A percentile compares a stretch with the other conserved stretches of the same genome.
phyloP scores from a whole-genome alignment of 2,797 vertebrate species.

The Danionella dracula region DNA sequence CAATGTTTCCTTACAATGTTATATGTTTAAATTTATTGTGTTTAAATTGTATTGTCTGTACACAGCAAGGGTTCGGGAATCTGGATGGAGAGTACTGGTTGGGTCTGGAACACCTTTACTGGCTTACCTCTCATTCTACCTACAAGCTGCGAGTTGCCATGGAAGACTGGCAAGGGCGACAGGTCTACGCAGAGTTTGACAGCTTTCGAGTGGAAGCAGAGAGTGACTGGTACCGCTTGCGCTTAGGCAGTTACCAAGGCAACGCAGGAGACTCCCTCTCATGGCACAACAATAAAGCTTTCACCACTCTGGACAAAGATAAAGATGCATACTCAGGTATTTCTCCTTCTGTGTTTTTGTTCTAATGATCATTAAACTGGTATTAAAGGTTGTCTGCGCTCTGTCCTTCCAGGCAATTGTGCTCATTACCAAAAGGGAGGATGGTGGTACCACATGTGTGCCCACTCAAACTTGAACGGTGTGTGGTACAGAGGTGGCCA shows the following conservation, averaged over 20 bases:
- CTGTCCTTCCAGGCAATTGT: conserved; percentile 76
- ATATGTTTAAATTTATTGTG: too few relatives aligned
- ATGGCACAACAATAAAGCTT: conserved; percentile 89
- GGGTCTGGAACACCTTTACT: conserved; percentile 81
- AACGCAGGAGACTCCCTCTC: conserved; percentile 86
- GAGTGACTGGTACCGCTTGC: conserved; percentile 82
- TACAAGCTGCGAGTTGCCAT: conserved; percentile 77
- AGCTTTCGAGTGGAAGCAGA: conserved; percentile 80
- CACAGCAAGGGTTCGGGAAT: conserved; percentile 84
- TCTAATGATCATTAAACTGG: too few relatives aligned
- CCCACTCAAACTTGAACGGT: conserved; percentile 88
- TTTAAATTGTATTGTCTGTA: not conserved
- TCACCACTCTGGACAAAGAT: conserved; percentile 86
- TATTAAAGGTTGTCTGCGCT: not conserved
- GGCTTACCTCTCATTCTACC: conserved; percentile 74
- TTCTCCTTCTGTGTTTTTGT: not conserved
- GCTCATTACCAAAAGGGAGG: conserved; percentile 89
- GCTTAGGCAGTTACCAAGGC: conserved; percentile 80
- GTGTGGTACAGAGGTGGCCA: conserved; percentile 88
- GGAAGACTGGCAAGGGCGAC: conserved; percentile 86
- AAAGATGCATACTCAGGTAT: conserved; percentile 80
- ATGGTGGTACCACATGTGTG: conserved; percentile 94
- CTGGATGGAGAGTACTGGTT: conserved; percentile 89
- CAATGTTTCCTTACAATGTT: too few relatives aligned
- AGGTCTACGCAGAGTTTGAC: conserved; percentile 79